A percentile compares a stretch with the other conserved stretches of the same genome.
Evolutionary conservation across 2,113 vertebrate species (phyloP).

Genomic region (Orycteropus afer): DNA sequence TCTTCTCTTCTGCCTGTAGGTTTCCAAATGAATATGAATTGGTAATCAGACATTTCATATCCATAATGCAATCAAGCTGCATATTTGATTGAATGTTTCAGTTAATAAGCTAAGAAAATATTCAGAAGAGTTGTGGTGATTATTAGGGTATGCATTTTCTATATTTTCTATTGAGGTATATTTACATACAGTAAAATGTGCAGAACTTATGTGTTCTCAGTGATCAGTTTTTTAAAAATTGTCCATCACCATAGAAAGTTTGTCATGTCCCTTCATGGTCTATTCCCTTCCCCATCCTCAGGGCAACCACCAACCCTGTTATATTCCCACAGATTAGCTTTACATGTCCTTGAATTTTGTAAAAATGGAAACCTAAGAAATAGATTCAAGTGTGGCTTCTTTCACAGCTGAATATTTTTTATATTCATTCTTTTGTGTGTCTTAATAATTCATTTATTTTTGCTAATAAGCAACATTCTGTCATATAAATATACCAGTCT

Average conservation of each 20-base stretch:
- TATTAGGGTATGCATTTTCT: slow-evolving; percentile 51
- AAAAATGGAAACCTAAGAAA: not conserved
- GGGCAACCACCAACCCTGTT: not conserved
- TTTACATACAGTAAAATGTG: slow-evolving; percentile 11
- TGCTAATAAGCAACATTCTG: not conserved
- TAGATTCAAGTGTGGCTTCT: not conserved
- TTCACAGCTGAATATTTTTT: not conserved
- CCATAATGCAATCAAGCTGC: slow-evolving; percentile 71
- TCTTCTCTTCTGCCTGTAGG: slow-evolving; percentile 15
- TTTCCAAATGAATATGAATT: slow-evolving; percentile 68
- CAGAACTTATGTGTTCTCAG: not conserved
- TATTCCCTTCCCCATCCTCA: not conserved
- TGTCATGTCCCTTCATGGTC: not conserved
- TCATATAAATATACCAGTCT: not conserved
- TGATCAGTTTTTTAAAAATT: not conserved
- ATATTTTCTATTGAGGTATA: slow-evolving; percentile 37
- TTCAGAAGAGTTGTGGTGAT: slow-evolving; percentile 34
- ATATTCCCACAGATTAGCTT: not conserved
- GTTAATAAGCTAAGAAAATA: slow-evolving; percentile 68
- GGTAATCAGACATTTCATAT: slow-evolving; percentile 73
- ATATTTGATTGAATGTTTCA: slow-evolving; percentile 59
- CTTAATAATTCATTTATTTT: not conserved
- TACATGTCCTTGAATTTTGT: not conserved
- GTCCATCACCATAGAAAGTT: not conserved
- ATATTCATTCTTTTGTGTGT: not conserved